Percentiles rank a stretch among this genome's conserved stretches.
phyloP scores from a whole-genome alignment of 2,888 invertebrate genomes.

The Phymatocera aterrima region DNA sequence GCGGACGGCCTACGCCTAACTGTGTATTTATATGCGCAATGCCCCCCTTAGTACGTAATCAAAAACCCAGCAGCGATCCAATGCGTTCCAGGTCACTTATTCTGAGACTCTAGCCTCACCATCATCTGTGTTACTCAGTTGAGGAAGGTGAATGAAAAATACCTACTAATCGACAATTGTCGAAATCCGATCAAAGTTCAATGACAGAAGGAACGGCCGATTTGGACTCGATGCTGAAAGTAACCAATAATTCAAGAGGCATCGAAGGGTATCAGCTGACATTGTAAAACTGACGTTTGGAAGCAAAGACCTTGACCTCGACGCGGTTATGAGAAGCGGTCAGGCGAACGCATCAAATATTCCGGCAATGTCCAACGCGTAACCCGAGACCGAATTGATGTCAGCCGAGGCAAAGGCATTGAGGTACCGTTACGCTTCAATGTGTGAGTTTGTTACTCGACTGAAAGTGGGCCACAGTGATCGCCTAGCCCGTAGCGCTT shows the following conservation, averaged over 20 bases:
- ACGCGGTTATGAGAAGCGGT: constrained; percentile 16
- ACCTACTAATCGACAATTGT: not conserved
- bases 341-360: constrained; percentile 35
- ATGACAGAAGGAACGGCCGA: not conserved
- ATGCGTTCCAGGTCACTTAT: constrained; percentile 39
- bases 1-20: constrained; percentile 38
- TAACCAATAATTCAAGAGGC: not conserved
- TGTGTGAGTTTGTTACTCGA: constrained; percentile 70
- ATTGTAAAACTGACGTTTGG: constrained; percentile 10
- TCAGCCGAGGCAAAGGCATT: constrained; percentile 66
- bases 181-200: not conserved
- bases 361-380: constrained; percentile 42
- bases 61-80: constrained; percentile 3
- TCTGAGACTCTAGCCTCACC: not conserved
- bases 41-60: constrained; percentile 27
- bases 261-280: not conserved
- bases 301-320: constrained; percentile 38
- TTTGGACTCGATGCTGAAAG: not conserved
- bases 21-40: constrained; percentile 37
- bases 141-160: not conserved
- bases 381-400: constrained; percentile 66
- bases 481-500: constrained; percentile 66
- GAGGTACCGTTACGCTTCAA: constrained; percentile 73
- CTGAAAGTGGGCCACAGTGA: constrained; percentile 72
- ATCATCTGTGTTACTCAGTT: not conserved